A percentile compares a stretch with the other conserved stretches of the same genome.
These are phyloP conservation scores for Byasa hedistus DNA, from an alignment of 2,888 invertebrate genomes.

Conservation along the genomic window DNA sequence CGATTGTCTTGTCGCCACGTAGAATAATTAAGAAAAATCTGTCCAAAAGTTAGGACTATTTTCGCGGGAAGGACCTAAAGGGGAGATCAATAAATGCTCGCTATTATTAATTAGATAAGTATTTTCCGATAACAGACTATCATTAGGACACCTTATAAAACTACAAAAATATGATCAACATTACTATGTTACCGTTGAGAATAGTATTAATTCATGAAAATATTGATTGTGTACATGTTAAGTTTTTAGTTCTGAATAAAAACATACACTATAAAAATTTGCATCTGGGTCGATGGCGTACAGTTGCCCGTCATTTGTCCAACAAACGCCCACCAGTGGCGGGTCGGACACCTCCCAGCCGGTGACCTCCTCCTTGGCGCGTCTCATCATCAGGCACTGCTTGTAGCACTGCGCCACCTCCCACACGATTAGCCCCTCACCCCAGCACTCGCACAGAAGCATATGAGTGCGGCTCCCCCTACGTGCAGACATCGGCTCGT, in stretches of 20 bases:
- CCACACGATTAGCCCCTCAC: slow-evolving; percentile 67
- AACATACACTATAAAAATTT: slow-evolving; percentile 62
- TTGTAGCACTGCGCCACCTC: slow-evolving; percentile 71
- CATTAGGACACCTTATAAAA: too few relatives aligned
- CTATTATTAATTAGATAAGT: too few relatives aligned
- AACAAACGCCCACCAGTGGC: slow-evolving; percentile 55
- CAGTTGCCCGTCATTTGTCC: slow-evolving; percentile 64
- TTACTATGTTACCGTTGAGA: too few relatives aligned
- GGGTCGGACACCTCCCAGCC: slow-evolving; percentile 58
- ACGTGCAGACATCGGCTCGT: not conserved
- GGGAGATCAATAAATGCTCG: too few relatives aligned
- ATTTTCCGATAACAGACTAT: too few relatives aligned
- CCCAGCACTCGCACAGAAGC: slow-evolving; percentile 68
- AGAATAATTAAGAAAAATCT: too few relatives aligned
- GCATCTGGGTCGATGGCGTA: slow-evolving; percentile 60
- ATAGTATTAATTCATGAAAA: too few relatives aligned
- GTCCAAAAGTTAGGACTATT: too few relatives aligned
- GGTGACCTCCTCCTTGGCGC: slow-evolving; percentile 50
- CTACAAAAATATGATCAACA: too few relatives aligned
- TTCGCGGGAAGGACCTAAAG: too few relatives aligned
- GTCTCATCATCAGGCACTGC: slow-evolving; percentile 57
- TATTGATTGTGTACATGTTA: too few relatives aligned
- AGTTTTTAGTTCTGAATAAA: not conserved
- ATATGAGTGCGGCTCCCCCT: slow-evolving; percentile 67
- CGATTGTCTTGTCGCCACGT: too few relatives aligned